Conservation (phyloP, 1,140 invertebrate genomes). For the Mylabris phalerata region DNA sequence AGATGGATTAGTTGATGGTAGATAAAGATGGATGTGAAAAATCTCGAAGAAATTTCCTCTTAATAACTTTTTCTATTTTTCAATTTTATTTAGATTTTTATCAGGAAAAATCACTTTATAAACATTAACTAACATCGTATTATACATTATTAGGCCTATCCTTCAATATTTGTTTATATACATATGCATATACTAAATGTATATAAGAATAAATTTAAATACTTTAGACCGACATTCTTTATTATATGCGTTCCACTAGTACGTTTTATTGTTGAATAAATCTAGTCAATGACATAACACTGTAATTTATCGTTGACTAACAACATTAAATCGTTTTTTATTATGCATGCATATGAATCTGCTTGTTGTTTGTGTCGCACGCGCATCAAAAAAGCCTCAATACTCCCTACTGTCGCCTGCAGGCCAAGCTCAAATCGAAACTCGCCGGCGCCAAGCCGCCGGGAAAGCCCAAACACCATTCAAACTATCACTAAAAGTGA, state of each 20-base stretch:
- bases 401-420: no score
- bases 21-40: no score
- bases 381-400: conserved; percentile 3
- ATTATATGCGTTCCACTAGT: conserved; percentile 4
- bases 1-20: conserved; percentile 1
- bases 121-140: not conserved
- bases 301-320: conserved; percentile 13
- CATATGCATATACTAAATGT: no score
- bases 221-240: conserved; percentile 4
- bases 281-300: conserved; percentile 16
- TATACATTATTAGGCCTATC: conserved; percentile 20
- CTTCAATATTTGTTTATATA: conserved; percentile 16
- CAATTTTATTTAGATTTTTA: no score
- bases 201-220: conserved; percentile 19
- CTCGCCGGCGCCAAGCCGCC: no score
- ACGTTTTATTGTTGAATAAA: conserved; percentile 16
- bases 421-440: no score
- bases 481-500: no score
- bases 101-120: no score
- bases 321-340: conserved; percentile 15
- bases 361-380: not conserved
- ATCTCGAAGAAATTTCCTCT: no score
- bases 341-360: conserved; percentile 16
- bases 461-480: no score
- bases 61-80: no score